These are phyloP conservation scores for Aphodius granarius DNA, from an alignment of 2,888 invertebrate species.

Conservation along the genomic window DNA sequence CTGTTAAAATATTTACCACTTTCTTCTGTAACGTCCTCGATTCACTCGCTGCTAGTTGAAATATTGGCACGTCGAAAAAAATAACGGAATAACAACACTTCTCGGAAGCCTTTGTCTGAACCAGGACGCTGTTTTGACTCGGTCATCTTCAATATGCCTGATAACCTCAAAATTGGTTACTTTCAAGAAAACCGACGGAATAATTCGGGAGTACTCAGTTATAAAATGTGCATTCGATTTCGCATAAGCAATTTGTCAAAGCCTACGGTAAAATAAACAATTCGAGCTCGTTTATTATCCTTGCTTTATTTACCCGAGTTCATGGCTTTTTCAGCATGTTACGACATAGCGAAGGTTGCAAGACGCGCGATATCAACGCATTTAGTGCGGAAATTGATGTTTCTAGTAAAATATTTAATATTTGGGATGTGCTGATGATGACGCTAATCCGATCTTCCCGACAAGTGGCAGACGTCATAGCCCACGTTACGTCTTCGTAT, in stretches of 20 bases:
- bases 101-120: conserved; percentile 2
- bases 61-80: conserved; percentile 3
- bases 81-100: conserved; percentile 4
- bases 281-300: neutral
- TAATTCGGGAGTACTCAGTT: neutral
- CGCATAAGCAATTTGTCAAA: neutral
- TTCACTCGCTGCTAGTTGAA: conserved; percentile 7
- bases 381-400: neutral
- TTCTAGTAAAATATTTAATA: neutral
- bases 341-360: neutral
- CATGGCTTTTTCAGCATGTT: neutral
- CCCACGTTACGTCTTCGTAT: neutral
- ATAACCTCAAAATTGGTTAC: too few relatives aligned
- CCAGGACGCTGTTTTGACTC: neutral
- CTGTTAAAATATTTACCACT: conserved; percentile 14
- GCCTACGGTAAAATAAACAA: neutral
- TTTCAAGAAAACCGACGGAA: neutral
- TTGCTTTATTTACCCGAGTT: neutral
- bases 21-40: conserved; percentile 13
- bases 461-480: neutral
- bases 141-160: neutral
- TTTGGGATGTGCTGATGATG: neutral
- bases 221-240: neutral
- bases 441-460: neutral
- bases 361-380: neutral